phyloP scores from a whole-genome alignment of 2,888 invertebrate genomes.

The Athripsodes cinereus region DNA sequence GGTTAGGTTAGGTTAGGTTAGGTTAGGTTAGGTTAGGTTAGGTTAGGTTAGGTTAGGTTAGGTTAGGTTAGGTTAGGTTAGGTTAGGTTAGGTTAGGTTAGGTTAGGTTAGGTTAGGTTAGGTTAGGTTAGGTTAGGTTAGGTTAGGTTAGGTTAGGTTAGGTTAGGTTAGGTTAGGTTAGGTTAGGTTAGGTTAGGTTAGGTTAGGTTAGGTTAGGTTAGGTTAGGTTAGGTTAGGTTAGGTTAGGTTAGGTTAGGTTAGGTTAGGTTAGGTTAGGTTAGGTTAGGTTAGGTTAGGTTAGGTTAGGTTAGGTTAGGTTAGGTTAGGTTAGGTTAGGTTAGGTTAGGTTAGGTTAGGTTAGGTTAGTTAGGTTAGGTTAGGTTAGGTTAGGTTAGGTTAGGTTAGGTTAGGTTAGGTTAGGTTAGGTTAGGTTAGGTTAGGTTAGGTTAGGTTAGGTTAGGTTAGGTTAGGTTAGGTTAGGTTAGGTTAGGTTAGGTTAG shows the following conservation, averaged over 20 bases:
- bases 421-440: constrained; percentile 29
- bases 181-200: constrained; percentile 7
- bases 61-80: no score
- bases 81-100: no score
- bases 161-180: constrained; percentile 11
- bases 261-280: constrained; percentile 27
- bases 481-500: constrained; percentile 27
- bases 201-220: constrained; percentile 17
- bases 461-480: constrained; percentile 18
- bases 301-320: constrained; percentile 23
- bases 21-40: no score
- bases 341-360: constrained; percentile 24
- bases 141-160: constrained; percentile 26
- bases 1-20: no score
- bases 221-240: constrained; percentile 4
- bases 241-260: constrained; percentile 23
- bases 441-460: constrained; percentile 28
- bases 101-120: constrained; percentile 16
- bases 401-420: constrained; percentile 27
- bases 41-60: no score
- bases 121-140: constrained; percentile 11
- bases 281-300: constrained; percentile 29
- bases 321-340: constrained; percentile 11
- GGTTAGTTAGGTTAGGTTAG: constrained; percentile 27
- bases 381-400: constrained; percentile 22